Evolutionary conservation across 2,888 invertebrate genomes (phyloP).

Genomic region (Sinohyriopsis cumingii): DNA sequence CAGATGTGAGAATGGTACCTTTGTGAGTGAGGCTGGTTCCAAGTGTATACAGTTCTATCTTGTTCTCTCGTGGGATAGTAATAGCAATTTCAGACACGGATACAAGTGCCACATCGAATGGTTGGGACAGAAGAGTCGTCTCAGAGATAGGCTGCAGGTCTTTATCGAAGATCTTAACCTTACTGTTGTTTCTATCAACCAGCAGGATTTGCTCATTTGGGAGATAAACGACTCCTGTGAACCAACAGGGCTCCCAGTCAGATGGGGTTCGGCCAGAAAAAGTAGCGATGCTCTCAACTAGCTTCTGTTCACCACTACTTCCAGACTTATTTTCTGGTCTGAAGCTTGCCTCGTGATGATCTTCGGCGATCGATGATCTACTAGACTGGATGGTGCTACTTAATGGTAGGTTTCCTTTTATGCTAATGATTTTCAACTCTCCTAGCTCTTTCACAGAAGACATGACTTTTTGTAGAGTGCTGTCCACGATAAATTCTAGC

Average conservation of each 20-base stretch:
- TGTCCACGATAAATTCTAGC: slow-evolving; percentile 33
- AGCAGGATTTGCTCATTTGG: slow-evolving; percentile 29
- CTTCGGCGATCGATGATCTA: neutral
- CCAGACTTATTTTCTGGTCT: slow-evolving; percentile 33
- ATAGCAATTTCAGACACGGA: slow-evolving; percentile 29
- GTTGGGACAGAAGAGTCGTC: slow-evolving; percentile 27
- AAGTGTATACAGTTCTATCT: slow-evolving; percentile 29
- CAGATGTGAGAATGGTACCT: slow-evolving; percentile 26
- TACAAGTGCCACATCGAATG: slow-evolving; percentile 35
- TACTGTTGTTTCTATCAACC: slow-evolving; percentile 41
- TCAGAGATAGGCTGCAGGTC: slow-evolving; percentile 27
- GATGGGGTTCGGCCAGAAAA: slow-evolving; percentile 24
- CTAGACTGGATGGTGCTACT: neutral
- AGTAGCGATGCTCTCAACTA: slow-evolving; percentile 10
- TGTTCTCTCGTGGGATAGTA: slow-evolving; percentile 36
- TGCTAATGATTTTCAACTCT: slow-evolving; percentile 24
- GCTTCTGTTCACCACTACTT: slow-evolving; percentile 6
- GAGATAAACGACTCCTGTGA: slow-evolving; percentile 40
- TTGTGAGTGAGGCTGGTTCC: slow-evolving; percentile 16
- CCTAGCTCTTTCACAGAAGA: slow-evolving; percentile 30
- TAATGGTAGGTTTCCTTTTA: slow-evolving; percentile 14
- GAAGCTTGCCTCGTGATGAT: slow-evolving; percentile 13
- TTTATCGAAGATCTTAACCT: slow-evolving; percentile 35
- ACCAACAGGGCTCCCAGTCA: slow-evolving; percentile 38
- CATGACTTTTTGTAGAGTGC: slow-evolving; percentile 27